These are phyloP conservation scores for Eclectus roratus DNA, from an alignment of 2,113 vertebrate species.

Conservation along the genomic window DNA sequence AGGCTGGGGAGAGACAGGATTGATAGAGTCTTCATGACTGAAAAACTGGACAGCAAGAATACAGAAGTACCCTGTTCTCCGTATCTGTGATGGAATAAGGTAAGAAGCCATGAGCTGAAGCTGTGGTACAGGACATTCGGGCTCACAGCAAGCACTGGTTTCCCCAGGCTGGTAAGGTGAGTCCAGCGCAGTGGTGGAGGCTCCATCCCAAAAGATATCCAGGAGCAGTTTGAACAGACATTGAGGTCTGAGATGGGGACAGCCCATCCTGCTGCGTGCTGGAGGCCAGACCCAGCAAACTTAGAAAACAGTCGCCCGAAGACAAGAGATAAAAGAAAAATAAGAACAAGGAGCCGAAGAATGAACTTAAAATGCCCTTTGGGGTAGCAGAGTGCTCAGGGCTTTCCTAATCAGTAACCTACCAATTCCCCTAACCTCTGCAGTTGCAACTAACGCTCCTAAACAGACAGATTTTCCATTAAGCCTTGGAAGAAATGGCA, in stretches of 20 bases:
- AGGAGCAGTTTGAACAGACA: neutral
- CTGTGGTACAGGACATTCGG: neutral
- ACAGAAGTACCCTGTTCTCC: neutral
- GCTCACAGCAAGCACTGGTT: fast-evolving
- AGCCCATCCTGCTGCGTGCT: neutral
- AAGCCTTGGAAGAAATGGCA: conserved; percentile 51
- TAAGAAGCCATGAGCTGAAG: neutral
- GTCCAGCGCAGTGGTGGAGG: neutral
- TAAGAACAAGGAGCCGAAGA: neutral
- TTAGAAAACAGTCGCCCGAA: neutral
- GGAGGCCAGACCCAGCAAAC: neutral
- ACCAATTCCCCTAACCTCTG: neutral
- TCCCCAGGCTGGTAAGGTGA: neutral
- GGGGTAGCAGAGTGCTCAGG: neutral
- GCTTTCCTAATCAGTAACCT: conserved; percentile 28
- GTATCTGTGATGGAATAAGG: neutral
- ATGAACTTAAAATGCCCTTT: conserved; percentile 50
- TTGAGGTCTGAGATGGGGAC: neutral
- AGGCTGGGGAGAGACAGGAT: neutral
- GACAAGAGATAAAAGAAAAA: neutral
- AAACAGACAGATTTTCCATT: conserved; percentile 55
- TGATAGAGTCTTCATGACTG: neutral
- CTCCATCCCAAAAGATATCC: neutral
- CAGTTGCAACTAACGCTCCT: conserved; percentile 16
- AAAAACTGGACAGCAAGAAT: neutral